Evolutionary conservation across 2,113 vertebrate genomes (phyloP).

Genomic region (Cyrtonyx montezumae): DNA sequence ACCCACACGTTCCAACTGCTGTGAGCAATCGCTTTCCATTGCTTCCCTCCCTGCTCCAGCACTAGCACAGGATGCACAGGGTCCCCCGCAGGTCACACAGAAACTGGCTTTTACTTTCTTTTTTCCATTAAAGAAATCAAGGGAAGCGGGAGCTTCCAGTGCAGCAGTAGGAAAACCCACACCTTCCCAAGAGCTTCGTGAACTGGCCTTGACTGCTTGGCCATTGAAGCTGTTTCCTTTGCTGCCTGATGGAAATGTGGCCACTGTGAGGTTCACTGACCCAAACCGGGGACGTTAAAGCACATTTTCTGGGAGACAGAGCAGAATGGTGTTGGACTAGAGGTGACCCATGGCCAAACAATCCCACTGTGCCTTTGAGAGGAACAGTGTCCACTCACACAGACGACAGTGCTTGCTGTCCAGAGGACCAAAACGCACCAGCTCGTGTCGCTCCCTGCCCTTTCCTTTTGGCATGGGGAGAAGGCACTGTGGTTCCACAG

Average conservation of each 20-base stretch:
- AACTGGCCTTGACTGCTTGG: constrained; percentile 55
- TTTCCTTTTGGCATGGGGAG: not conserved
- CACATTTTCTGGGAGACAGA: not conserved
- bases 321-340: not conserved
- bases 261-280: not conserved
- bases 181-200: constrained; percentile 58
- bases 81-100: constrained; percentile 61
- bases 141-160: constrained; percentile 65
- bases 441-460: not conserved
- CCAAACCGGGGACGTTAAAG: not conserved
- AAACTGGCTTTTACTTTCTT: constrained; percentile 16
- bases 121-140: not conserved
- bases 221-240: constrained; percentile 61
- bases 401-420: not conserved
- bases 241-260: constrained; percentile 2
- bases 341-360: not conserved
- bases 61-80: constrained; percentile 68
- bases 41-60: constrained; percentile 54
- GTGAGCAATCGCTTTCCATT: constrained; percentile 57
- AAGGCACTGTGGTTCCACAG: not conserved
- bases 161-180: constrained; percentile 51
- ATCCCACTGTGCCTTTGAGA: not conserved
- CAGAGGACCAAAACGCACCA: not conserved
- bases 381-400: not conserved
- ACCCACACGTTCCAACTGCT: constrained; percentile 63